Evolutionary conservation across 2,888 invertebrate genomes (phyloP), one percentile per base, ranked within the genome.

Genomic region (Horisme vitalbata): DNA sequence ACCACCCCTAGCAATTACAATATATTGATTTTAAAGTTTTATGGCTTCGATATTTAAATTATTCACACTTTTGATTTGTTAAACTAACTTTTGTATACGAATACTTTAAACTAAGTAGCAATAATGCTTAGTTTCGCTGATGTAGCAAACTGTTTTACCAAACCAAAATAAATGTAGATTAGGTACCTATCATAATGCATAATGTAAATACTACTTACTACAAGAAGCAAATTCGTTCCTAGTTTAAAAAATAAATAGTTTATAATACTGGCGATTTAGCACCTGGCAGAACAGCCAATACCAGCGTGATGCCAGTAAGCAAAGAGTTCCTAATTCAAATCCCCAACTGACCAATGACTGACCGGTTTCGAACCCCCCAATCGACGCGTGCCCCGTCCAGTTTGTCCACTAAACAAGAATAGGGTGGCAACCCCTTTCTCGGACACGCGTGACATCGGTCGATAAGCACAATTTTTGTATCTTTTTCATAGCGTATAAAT

Each of bases 301-400:
- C 50, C 59, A 52, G 48, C 55, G n/a, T n/a, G n/a, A n/a, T 50
- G 27, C 34, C 11, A n/a, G n/a, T n/a, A n/a, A n/a, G n/a, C 36
- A 23, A 47, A 41, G 36, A 37, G 56, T 52, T 41, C 45, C 27
- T 8, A 15, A 37, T 50, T 38, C 43, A 33, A 41, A 36, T 52
- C 65, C 70, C 67, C 59, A 45, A 58, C 71, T 86, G 84, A 80
- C 89, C 89, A 89, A 83, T 87, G 65, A 67, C 68, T 66, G 74
- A 86, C 86, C 86, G 83, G 86, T 87, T 83, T 63, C 36, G 52
- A 52, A 57, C 54, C 57, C 68, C 63, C 56, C 38, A 37, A n/a
- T n/a, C 43, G 68, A 64, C 83, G 68, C 84, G 81, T 81, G 82
- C 76, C 65, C 53, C 57, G 67, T 64, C 75, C 73, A 61, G 71